These are phyloP conservation scores for Setipinna tenuifilis DNA, from an alignment of 2,797 vertebrate species.

Conservation along the genomic window DNA sequence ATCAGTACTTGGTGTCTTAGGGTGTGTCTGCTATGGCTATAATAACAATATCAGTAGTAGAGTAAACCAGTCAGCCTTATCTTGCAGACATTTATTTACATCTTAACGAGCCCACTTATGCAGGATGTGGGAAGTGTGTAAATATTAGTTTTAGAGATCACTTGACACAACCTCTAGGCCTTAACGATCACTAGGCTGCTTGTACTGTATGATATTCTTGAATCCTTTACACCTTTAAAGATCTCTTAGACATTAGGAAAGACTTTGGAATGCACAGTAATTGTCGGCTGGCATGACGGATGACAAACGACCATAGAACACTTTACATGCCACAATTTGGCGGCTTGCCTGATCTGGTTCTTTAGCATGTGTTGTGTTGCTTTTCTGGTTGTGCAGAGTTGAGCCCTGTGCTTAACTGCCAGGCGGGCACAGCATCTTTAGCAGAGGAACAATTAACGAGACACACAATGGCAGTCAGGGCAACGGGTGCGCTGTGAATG, in stretches of 20 bases:
- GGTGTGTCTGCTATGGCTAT: not conserved
- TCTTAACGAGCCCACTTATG: constrained; percentile 30
- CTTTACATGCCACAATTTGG: not conserved
- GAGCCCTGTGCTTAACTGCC: not conserved
- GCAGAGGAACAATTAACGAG: constrained; percentile 68
- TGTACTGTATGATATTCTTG: not conserved
- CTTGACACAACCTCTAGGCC: constrained; percentile 21
- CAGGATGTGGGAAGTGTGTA: constrained; percentile 46
- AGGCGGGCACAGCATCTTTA: constrained; percentile 64
- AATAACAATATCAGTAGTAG: not conserved
- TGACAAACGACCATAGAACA: not conserved
- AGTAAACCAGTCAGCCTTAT: not conserved
- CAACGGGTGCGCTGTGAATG: constrained; percentile 26
- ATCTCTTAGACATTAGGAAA: not conserved
- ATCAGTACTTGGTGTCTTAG: not conserved
- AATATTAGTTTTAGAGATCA: constrained; percentile 54
- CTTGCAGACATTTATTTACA: not conserved
- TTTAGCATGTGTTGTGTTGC: not conserved
- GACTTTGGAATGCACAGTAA: not conserved
- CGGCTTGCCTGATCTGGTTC: not conserved
- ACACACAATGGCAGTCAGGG: constrained; percentile 49
- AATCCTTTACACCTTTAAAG: not conserved
- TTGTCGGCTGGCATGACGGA: not conserved
- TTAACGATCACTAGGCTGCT: not conserved
- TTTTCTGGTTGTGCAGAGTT: not conserved